Evolutionary conservation across 1,140 invertebrate genomes (phyloP).

Genomic region (Pomacea maculata): DNA sequence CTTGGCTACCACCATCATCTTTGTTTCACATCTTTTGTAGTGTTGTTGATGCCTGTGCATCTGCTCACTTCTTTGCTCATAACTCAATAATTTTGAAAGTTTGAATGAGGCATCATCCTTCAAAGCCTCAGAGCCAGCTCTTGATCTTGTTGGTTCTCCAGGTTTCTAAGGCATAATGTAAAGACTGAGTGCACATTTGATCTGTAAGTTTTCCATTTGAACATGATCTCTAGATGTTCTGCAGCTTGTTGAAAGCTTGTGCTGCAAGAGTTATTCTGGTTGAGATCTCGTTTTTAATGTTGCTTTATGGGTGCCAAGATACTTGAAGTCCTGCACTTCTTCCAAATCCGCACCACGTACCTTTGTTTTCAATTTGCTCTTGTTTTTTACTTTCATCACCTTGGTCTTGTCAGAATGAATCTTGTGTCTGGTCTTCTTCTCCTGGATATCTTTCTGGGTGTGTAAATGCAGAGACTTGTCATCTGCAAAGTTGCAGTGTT

Average conservation of each 20-base stretch:
- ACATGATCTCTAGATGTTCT: neutral
- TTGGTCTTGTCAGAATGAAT: conserved; percentile 26
- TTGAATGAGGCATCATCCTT: no score
- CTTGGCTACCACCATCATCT: no score
- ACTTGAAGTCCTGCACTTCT: conserved; percentile 1
- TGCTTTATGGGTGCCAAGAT: neutral
- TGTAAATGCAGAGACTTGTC: conserved; percentile 24
- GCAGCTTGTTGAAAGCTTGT: neutral
- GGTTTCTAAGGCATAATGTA: no score
- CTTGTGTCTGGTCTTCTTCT: conserved; percentile 20
- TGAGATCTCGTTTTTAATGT: no score
- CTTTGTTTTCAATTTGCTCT: neutral
- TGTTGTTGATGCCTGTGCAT: neutral
- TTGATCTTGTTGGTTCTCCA: no score
- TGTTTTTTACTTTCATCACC: conserved; percentile 15
- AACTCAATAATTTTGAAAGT: neutral
- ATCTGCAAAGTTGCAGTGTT: conserved; percentile 28
- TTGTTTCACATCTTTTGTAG: no score
- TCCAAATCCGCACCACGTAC: neutral
- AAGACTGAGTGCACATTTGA: no score
- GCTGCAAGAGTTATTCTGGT: no score
- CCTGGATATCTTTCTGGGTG: conserved; percentile 26
- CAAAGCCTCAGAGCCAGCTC: no score
- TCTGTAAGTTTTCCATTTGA: no score
- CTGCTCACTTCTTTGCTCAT: neutral